Evolutionary conservation across 2,888 invertebrate genomes (phyloP).

Genomic region (Scaptomyza caliginosa): DNA sequence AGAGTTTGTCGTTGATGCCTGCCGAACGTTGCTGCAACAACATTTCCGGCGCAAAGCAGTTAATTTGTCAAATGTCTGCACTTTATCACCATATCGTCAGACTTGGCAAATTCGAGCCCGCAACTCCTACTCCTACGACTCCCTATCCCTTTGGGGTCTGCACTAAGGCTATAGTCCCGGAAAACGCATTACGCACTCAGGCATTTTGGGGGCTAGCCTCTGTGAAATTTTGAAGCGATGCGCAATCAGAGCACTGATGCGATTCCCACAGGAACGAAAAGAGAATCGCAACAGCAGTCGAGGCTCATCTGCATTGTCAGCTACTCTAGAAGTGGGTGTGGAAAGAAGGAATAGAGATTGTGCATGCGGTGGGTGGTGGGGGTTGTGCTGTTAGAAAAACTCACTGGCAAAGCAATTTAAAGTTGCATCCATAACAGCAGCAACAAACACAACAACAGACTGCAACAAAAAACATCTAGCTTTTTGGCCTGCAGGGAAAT

Average conservation of each 20-base stretch:
- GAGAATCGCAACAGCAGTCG: conserved; percentile 20
- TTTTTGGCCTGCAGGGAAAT: conserved; percentile 69
- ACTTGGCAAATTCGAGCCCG: conserved; percentile 6
- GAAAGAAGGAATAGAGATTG: not conserved
- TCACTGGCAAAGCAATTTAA: conserved; percentile 73
- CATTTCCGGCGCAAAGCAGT: conserved; percentile 78
- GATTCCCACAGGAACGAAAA: conserved; percentile 67
- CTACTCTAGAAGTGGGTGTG: conserved; percentile 3
- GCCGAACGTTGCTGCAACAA: conserved; percentile 68
- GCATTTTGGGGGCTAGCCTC: conserved; percentile 64
- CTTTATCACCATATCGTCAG: conserved; percentile 78
- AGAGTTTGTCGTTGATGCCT: conserved; percentile 18
- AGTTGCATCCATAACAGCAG: conserved; percentile 77
- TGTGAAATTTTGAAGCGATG: conserved; percentile 78
- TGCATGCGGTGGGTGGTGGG: not conserved
- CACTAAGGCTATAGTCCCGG: conserved; percentile 38
- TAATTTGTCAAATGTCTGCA: conserved; percentile 80
- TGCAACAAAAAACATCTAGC: conserved; percentile 38
- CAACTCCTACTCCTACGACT: not conserved
- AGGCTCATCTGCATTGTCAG: conserved; percentile 71
- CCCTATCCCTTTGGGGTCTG: conserved; percentile 3
- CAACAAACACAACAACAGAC: conserved; percentile 6
- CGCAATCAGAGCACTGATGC: conserved; percentile 77
- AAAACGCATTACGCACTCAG: conserved; percentile 78
- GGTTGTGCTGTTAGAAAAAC: conserved; percentile 65